A percentile compares a stretch with the other conserved stretches of the same genome.
These are phyloP conservation scores for Drosophila santomea DNA, from an alignment of 1,140 invertebrate genomes.

Conservation along the genomic window DNA sequence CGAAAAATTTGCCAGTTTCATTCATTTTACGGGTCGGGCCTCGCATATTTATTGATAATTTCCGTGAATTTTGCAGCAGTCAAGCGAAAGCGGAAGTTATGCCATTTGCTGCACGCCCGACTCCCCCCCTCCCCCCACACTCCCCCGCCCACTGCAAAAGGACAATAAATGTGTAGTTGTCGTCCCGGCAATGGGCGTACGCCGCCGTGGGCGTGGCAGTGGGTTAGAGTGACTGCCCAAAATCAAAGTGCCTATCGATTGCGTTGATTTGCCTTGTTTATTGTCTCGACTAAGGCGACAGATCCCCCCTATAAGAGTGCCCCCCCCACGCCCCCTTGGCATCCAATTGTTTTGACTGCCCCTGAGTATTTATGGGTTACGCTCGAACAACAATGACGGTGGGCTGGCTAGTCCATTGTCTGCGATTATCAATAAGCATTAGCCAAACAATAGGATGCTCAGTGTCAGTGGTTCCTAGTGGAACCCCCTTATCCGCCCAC, in stretches of 20 bases:
- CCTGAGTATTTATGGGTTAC: conserved; percentile 81
- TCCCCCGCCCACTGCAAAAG: conserved; percentile 51
- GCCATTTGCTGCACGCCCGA: conserved; percentile 69
- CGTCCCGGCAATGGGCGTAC: conserved; percentile 1
- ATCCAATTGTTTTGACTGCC: conserved; percentile 75
- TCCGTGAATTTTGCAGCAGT: conserved; percentile 74
- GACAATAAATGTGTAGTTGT: conserved; percentile 61
- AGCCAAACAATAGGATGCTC: conserved; percentile 72
- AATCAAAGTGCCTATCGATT: conserved; percentile 81
- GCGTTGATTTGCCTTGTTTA: conserved; percentile 71
- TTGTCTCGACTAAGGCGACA: conserved; percentile 59
- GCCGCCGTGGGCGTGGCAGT: not conserved
- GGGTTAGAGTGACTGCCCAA: conserved; percentile 13
- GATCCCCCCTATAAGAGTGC: not conserved
- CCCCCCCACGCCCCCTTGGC: conserved; percentile 1
- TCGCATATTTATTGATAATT: conserved; percentile 85
- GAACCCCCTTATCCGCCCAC: not conserved
- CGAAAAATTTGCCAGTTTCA: conserved; percentile 64
- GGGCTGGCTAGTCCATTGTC: conserved; percentile 63
- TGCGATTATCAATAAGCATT: conserved; percentile 79
- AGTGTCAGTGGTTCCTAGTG: conserved; percentile 43
- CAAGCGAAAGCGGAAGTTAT: conserved; percentile 80
- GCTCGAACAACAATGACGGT: conserved; percentile 64
- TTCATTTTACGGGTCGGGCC: conserved; percentile 59
- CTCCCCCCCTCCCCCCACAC: conserved; percentile 18